Conservation (phyloP, 1,140 invertebrate species). For the Drosophila nigromelanica region DNA sequence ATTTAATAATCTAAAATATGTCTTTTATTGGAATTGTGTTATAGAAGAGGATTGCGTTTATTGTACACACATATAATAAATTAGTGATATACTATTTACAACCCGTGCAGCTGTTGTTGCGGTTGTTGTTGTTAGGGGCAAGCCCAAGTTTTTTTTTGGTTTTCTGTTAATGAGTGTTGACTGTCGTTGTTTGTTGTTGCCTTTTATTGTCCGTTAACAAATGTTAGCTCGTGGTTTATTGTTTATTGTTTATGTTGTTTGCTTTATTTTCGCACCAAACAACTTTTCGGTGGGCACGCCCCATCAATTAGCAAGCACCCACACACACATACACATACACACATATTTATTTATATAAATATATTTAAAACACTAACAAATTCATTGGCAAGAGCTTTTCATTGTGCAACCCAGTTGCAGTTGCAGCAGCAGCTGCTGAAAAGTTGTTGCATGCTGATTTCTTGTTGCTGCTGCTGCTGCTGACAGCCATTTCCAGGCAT, state of each 20-base stretch:
- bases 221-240: slow-evolving; percentile 7
- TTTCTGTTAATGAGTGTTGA: slow-evolving; percentile 14
- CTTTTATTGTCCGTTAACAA: slow-evolving; percentile 9
- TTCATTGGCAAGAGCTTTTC: slow-evolving; percentile 15
- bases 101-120: slow-evolving; percentile 2
- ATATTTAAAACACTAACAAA: neutral
- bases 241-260: slow-evolving; percentile 10
- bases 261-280: slow-evolving; percentile 11
- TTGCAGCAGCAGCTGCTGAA: slow-evolving; percentile 18
- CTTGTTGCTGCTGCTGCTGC: slow-evolving; percentile 1
- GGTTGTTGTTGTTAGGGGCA: slow-evolving; percentile 16
- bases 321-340: neutral
- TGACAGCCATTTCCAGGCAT: slow-evolving; percentile 77
- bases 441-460: slow-evolving; percentile 34
- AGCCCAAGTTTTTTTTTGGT: slow-evolving; percentile 12
- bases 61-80: neutral
- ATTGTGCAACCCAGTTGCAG: slow-evolving; percentile 36
- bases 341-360: neutral
- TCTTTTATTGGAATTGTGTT: no score
- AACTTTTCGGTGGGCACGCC: slow-evolving; percentile 11
- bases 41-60: neutral
- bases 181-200: neutral
- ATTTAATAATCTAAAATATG: no score
- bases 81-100: slow-evolving; percentile 8
- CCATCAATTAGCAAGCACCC: slow-evolving; percentile 16